These are phyloP conservation scores for Eupithecia subfuscata DNA, from an alignment of 2,888 invertebrate genomes.

Conservation along the genomic window DNA sequence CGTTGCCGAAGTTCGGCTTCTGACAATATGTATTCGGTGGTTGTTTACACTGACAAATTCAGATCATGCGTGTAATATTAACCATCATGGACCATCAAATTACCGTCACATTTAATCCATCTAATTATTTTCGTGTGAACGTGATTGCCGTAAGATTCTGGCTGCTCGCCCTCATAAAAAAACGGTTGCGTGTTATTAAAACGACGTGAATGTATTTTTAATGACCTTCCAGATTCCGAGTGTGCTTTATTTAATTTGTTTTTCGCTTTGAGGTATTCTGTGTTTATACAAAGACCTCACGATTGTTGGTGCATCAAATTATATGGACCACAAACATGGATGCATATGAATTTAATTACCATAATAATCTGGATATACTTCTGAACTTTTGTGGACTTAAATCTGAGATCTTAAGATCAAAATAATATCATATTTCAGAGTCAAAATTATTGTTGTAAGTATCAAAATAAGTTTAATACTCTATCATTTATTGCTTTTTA, in stretches of 20 bases:
- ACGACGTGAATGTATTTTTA: constrained; percentile 48
- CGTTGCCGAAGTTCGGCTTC: too few species aligned
- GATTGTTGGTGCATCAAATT: neutral
- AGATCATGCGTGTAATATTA: constrained; percentile 33
- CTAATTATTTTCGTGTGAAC: constrained; percentile 57
- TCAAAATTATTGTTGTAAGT: neutral
- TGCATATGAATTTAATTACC: neutral
- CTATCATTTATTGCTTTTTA: too few species aligned
- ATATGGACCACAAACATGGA: neutral
- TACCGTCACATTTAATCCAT: constrained; percentile 31
- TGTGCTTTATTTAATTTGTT: constrained; percentile 17
- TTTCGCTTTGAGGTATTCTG: constrained; percentile 1
- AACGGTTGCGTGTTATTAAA: constrained; percentile 43
- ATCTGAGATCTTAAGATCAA: too few species aligned
- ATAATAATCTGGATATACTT: neutral
- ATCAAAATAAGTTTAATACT: neutral
- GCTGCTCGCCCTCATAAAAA: constrained; percentile 41
- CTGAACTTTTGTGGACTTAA: neutral
- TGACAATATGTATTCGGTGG: neutral
- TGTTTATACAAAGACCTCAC: neutral
- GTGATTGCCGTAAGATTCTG: constrained; percentile 33
- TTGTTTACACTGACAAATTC: neutral
- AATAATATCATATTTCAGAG: neutral
- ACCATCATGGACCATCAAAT: constrained; percentile 16
- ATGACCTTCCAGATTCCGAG: constrained; percentile 39